Base-by-base conservation (phyloP, 1,140 invertebrate genomes). In the Heliconius eleuchia region DNA sequence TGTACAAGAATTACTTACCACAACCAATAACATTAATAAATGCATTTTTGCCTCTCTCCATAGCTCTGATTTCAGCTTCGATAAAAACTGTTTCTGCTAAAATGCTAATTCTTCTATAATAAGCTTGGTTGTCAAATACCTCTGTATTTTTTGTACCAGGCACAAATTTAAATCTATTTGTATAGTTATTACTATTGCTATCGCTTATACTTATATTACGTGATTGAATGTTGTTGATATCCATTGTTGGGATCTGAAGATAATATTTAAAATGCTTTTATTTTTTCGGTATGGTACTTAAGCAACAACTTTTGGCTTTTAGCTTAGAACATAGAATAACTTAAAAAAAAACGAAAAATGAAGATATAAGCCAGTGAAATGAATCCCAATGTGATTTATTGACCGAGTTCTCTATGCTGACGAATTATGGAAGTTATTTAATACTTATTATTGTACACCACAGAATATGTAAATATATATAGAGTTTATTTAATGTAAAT, bases 111-210 rank as follows among this genome's bases (percentile, higher is more conserved):
- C 92, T 80, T 70, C 91, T 92, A 78, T 92, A 92, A 71, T 93
- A 94, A 4, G 89, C 89, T 30, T 92, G 90, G 60, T 94, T 94
- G 80, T 94, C 89, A 73, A 94, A 94, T 42, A 91, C 13, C n/a
- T 71, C 70, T 19, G 16, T 71, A 34, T 71, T 19, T 37, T 34
- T 37, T 18, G 70, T 5, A 18, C 70, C 70, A 37, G 70, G 70
- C 70, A 71, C 27, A 30, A 37, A 71, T 34, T 37, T 34, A 37
- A 3, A 71, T 71, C 27, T 71, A 11, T 30, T n/a, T 71, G 30
- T 71, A 37, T 34, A 37, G 34, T 71, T 71, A 34, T 71, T 37
- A 30, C 70, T 71, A 7, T 34, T 86, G 83, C 71, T 91, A 89
- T 1, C 88, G 86, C 34, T 93, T 94, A 2, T 93, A 93, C 18